These are phyloP conservation scores for Lypha dubia DNA, from an alignment of 2,888 invertebrate species.

Conservation along the genomic window DNA sequence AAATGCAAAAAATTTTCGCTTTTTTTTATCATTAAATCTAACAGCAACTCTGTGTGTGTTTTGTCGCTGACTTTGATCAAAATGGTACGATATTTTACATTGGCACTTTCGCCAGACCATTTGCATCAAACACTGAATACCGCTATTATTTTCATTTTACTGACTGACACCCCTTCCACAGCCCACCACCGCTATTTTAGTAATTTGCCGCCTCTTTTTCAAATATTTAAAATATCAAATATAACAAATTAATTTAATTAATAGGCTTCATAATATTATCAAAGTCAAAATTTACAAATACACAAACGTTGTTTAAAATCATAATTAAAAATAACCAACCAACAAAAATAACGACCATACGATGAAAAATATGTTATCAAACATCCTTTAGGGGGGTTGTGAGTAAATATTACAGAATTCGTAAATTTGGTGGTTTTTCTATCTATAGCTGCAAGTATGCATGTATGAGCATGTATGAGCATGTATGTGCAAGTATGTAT, in stretches of 20 bases:
- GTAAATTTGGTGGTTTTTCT: no score
- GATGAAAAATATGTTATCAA: constrained; percentile 23
- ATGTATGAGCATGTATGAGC: no score
- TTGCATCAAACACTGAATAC: no score
- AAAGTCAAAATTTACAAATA: not conserved
- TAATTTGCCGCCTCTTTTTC: not conserved
- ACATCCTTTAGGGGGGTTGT: constrained; percentile 45
- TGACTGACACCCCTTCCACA: no score
- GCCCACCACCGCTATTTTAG: not conserved
- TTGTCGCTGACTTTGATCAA: no score
- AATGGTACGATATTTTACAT: no score
- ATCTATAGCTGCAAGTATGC: not conserved
- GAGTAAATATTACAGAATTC: constrained; percentile 12
- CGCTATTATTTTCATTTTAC: no score
- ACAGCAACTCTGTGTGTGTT: no score
- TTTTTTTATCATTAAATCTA: no score
- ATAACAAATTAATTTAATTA: constrained; percentile 36
- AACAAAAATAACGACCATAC: constrained; percentile 17
- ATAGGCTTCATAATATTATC: constrained; percentile 7
- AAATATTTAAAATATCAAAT: not conserved
- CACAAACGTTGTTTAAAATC: not conserved
- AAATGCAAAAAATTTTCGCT: no score
- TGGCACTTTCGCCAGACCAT: no score
- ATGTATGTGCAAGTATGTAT: no score
- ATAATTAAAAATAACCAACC: constrained; percentile 24